These are phyloP conservation scores for Rhadinocentrus ornatus DNA, from an alignment of 2,797 vertebrate species.

Conservation along the genomic window DNA sequence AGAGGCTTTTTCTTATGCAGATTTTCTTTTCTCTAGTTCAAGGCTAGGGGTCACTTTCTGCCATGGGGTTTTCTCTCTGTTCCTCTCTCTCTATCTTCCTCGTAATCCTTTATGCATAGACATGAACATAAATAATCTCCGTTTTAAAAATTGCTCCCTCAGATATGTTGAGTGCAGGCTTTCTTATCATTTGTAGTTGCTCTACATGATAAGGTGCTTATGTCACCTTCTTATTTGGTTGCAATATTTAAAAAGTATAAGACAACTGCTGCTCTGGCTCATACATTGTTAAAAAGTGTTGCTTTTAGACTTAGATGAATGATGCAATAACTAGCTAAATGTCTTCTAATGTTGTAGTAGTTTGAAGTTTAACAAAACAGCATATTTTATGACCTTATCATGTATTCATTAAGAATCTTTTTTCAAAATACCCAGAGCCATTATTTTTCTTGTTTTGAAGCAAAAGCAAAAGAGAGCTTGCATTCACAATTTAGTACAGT, in stretches of 20 bases:
- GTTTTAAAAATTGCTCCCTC: background rate
- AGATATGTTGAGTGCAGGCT: background rate
- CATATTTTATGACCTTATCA: conserved; percentile 28
- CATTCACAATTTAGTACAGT: background rate
- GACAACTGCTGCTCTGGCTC: background rate
- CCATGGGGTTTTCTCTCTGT: background rate
- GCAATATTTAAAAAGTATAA: background rate
- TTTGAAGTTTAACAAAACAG: conserved; percentile 26
- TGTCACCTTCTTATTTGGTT: background rate
- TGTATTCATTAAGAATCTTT: conserved; percentile 23
- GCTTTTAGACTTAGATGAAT: conserved; percentile 27
- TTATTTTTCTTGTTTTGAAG: conserved; percentile 1
- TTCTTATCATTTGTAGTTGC: background rate
- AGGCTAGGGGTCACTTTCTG: background rate
- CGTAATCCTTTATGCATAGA: background rate
- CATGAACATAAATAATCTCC: conserved; percentile 4
- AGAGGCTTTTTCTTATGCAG: background rate
- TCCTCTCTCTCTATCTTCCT: background rate
- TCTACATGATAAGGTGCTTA: background rate
- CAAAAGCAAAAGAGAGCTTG: background rate
- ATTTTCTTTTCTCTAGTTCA: conserved; percentile 14
- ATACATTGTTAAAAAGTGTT: background rate
- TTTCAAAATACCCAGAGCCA: background rate
- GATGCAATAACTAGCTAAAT: conserved; percentile 27
- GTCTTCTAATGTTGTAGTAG: conserved; percentile 21